These are phyloP conservation scores for Solenodon paradoxus DNA, from an alignment of 2,113 vertebrate genomes.

Conservation along the genomic window DNA sequence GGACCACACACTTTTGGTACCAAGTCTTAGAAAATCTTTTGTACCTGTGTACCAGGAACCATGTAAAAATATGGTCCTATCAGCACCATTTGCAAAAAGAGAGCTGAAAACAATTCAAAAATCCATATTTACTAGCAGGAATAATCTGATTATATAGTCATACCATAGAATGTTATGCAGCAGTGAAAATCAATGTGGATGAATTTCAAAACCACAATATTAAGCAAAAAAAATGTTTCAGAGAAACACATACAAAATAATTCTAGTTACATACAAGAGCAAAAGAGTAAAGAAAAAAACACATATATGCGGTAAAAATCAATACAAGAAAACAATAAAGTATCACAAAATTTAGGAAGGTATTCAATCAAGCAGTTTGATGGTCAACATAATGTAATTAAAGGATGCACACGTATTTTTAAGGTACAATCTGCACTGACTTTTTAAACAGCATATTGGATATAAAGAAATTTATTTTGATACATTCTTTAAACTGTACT, in stretches of 20 bases:
- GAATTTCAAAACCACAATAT: background rate
- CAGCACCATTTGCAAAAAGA: background rate
- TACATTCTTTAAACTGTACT: background rate
- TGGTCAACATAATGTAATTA: background rate
- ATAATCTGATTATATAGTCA: background rate
- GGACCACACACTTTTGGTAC: background rate
- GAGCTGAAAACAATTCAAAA: no score
- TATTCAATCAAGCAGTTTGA: background rate
- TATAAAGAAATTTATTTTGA: constrained; percentile 2
- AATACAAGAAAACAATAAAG: background rate
- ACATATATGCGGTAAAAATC: background rate
- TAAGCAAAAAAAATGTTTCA: background rate
- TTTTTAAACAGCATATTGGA: background rate
- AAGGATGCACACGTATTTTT: background rate
- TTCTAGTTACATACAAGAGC: background rate
- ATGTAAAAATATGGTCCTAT: background rate
- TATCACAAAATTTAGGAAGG: background rate
- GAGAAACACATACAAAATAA: background rate
- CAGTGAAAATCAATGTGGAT: background rate
- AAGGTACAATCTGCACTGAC: background rate
- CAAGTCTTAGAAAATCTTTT: background rate
- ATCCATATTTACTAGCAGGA: background rate
- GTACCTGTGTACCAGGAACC: background rate
- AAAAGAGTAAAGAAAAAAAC: background rate
- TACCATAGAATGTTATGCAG: background rate